Evolutionary conservation across 2,888 invertebrate genomes (phyloP).

Genomic region (Dione vanillae): DNA sequence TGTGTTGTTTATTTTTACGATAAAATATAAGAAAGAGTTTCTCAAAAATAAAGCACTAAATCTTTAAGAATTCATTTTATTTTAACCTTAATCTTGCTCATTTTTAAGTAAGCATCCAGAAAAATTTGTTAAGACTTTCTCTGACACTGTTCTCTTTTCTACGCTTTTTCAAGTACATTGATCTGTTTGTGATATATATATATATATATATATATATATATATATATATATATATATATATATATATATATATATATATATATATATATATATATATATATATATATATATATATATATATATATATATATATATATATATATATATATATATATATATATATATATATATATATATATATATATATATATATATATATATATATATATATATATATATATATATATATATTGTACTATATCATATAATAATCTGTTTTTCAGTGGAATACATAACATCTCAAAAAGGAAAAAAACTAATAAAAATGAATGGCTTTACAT

Average conservation of each 20-base stretch:
- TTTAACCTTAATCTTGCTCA: background rate
- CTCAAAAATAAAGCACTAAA: background rate
- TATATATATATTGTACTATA: conserved; percentile 13
- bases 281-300: no score
- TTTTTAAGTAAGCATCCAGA: no score
- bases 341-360: conserved; percentile 8
- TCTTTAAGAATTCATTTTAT: background rate
- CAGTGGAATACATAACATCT: conserved; percentile 49
- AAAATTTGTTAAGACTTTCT: no score
- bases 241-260: no score
- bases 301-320: no score
- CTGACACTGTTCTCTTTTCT: background rate
- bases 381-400: no score
- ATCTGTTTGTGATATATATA: no score
- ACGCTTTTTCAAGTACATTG: background rate
- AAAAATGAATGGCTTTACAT: conserved; percentile 49
- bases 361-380: no score
- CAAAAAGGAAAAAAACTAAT: conserved; percentile 47
- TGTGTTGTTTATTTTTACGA: background rate
- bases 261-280: no score
- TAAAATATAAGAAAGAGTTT: background rate
- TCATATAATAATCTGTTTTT: conserved; percentile 25
- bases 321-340: conserved; percentile 2
- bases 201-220: no score
- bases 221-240: no score